phyloP scores from a whole-genome alignment of 2,113 vertebrate genomes.

The Mystacornis crossleyi region DNA sequence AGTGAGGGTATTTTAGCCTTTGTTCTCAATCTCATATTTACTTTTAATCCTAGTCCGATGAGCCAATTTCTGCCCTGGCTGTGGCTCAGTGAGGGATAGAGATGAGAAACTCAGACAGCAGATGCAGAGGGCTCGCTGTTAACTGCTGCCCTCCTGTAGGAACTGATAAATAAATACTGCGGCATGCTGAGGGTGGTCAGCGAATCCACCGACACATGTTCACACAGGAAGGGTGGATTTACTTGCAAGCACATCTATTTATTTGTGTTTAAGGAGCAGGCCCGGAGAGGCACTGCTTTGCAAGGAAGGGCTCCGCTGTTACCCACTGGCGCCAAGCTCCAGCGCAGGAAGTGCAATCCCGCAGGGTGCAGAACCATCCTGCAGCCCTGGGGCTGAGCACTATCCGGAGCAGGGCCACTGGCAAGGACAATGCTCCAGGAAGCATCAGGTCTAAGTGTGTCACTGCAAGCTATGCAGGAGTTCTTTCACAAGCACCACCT shows the following conservation, averaged over 20 bases:
- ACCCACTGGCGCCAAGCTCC: background rate
- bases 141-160: background rate
- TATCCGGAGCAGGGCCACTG: accelerated
- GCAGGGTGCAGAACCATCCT: background rate
- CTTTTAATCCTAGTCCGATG: background rate
- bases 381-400: background rate
- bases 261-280: background rate
- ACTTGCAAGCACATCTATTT: background rate
- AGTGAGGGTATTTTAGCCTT: background rate
- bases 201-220: background rate
- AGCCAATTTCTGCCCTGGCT: background rate
- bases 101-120: background rate
- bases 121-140: background rate
- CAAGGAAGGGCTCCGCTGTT: background rate
- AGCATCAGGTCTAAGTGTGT: accelerated
- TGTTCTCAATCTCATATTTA: background rate
- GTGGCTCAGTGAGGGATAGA: background rate
- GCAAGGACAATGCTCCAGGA: background rate
- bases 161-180: background rate
- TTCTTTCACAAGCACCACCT: background rate
- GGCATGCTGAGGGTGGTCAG: slow-evolving; percentile 16
- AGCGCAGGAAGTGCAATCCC: background rate
- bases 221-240: background rate
- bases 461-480: background rate
- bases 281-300: background rate